These are phyloP conservation scores for Bos indicus DNA, from an alignment of 2,113 vertebrate genomes.

Conservation along the genomic window DNA sequence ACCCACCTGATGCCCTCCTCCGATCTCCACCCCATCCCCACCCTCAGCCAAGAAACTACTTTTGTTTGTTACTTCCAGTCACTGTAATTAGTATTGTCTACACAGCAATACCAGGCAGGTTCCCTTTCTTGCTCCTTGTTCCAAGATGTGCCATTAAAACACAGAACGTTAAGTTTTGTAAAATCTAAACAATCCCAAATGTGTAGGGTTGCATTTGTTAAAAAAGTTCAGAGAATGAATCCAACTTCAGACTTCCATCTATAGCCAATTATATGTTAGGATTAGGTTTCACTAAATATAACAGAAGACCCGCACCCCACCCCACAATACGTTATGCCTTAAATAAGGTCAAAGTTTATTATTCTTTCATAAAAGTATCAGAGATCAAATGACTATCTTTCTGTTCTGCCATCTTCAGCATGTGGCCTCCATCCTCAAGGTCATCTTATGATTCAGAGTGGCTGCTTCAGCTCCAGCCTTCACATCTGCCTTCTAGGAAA, in stretches of 20 bases:
- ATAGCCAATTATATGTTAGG: not conserved
- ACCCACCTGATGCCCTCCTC: not conserved
- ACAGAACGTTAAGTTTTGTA: not conserved
- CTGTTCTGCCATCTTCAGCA: not conserved
- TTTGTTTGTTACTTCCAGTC: not conserved
- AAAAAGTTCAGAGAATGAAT: not conserved
- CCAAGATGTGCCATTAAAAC: not conserved
- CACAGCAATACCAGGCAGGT: not conserved
- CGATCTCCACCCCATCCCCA: not conserved
- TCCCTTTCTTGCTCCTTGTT: not conserved
- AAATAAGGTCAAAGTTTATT: not conserved
- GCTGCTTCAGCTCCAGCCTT: not conserved
- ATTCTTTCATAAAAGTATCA: not conserved
- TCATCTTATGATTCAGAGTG: not conserved
- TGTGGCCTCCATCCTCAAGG: not conserved
- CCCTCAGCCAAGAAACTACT: not conserved
- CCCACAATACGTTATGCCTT: not conserved
- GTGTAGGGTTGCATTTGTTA: not conserved
- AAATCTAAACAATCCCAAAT: not conserved
- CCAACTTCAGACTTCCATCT: not conserved
- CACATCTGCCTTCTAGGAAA: not conserved
- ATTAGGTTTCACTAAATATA: not conserved
- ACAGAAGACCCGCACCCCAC: not conserved
- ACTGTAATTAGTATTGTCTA: not conserved
- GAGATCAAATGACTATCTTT: not conserved